Evolutionary conservation across 2,113 vertebrate genomes (phyloP).

Genomic region (Paraplagusia blochii): DNA sequence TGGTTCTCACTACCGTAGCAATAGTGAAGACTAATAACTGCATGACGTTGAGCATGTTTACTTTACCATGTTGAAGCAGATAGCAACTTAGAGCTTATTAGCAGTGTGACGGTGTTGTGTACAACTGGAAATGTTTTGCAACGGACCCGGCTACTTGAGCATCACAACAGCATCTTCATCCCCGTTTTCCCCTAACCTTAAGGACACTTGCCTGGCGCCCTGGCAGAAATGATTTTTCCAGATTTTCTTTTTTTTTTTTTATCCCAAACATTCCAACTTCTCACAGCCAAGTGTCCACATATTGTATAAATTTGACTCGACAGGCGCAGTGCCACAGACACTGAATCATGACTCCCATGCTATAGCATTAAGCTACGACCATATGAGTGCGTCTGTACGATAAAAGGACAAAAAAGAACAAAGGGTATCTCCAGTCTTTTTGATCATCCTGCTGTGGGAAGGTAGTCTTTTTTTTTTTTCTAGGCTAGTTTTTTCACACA

Average conservation of each 20-base stretch:
- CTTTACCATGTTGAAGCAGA: slow-evolving; percentile 44
- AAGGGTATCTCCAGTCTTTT: slow-evolving; percentile 56
- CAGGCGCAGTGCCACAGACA: slow-evolving; percentile 16
- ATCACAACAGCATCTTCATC: slow-evolving; percentile 67
- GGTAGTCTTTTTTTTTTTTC: slow-evolving; percentile 57
- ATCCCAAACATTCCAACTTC: slow-evolving; percentile 19
- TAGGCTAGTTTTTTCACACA: slow-evolving; percentile 17
- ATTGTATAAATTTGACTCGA: slow-evolving; percentile 30
- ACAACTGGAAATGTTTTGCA: slow-evolving; percentile 64
- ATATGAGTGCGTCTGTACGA: slow-evolving; percentile 51
- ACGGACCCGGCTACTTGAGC: slow-evolving; percentile 73
- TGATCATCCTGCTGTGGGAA: slow-evolving; percentile 49
- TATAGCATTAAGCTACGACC: slow-evolving; percentile 48
- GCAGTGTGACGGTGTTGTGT: slow-evolving; percentile 76
- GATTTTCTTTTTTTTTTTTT: slow-evolving; percentile 5
- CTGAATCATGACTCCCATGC: slow-evolving; percentile 44
- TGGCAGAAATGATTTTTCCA: slow-evolving; percentile 15
- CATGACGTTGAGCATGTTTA: slow-evolving; percentile 61
- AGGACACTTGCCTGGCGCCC: slow-evolving; percentile 4
- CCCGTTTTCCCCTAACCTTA: slow-evolving; percentile 5
- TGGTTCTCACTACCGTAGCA: slow-evolving; percentile 23
- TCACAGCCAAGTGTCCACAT: slow-evolving; percentile 35
- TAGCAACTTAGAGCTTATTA: slow-evolving; percentile 79
- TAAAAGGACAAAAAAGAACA: slow-evolving; percentile 59
- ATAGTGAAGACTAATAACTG: slow-evolving; percentile 51